phyloP scores from a whole-genome alignment of 2,797 vertebrate species.

The Pseudocheirus occidentalis region DNA sequence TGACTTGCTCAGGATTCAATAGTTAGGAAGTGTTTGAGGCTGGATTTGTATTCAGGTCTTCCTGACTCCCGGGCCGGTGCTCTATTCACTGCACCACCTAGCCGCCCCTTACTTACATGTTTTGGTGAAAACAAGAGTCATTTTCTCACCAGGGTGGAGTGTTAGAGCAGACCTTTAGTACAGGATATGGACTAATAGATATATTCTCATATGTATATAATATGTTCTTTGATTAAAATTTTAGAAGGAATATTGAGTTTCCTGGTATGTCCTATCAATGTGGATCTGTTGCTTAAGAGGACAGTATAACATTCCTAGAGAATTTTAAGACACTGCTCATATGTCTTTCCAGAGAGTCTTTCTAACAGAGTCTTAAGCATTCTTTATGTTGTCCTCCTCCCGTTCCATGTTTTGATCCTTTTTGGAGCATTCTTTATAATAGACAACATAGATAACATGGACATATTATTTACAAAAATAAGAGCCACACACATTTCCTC shows the following conservation, averaged over 20 bases:
- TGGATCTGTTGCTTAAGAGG: neutral
- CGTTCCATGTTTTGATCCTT: too few species aligned
- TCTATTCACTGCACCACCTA: too few species aligned
- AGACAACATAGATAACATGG: too few species aligned
- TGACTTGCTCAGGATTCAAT: neutral
- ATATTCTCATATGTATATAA: neutral
- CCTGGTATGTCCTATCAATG: neutral
- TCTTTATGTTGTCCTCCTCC: too few species aligned
- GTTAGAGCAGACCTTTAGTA: neutral
- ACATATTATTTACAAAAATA: neutral
- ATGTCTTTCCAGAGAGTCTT: neutral
- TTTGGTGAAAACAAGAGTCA: neutral
- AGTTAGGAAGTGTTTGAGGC: neutral
- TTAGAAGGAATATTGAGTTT: neutral
- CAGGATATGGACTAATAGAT: neutral
- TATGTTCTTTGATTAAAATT: neutral
- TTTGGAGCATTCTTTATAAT: neutral
- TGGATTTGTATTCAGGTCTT: neutral
- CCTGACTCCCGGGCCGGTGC: too few species aligned
- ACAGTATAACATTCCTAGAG: neutral
- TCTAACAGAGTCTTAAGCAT: neutral
- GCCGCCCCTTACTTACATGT: too few species aligned
- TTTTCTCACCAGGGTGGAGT: neutral
- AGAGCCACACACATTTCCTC: neutral
- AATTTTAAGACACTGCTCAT: neutral